Evolutionary conservation across 1,140 invertebrate genomes (phyloP).

Genomic region (Branchinecta lindahli): DNA sequence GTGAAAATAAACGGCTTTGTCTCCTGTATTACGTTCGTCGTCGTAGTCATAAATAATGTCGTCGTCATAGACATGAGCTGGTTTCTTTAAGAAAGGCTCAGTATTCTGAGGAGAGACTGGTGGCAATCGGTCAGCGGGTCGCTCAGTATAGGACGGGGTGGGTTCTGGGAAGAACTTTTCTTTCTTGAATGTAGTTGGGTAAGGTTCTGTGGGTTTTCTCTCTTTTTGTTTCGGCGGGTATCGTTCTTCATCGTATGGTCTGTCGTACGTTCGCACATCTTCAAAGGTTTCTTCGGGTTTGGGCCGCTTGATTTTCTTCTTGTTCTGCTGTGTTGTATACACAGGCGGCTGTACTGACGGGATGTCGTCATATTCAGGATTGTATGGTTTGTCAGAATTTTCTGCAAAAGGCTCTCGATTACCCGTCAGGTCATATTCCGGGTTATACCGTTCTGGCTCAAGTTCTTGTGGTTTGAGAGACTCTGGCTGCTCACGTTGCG

Average conservation of each 20-base stretch:
- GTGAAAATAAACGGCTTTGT: constrained; percentile 17
- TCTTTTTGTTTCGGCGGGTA: background rate
- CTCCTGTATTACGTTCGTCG: constrained; percentile 17
- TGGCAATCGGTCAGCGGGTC: constrained; percentile 8
- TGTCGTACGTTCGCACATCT: background rate
- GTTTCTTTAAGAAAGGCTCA: background rate
- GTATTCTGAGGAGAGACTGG: background rate
- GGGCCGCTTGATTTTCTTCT: background rate
- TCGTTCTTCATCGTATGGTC: constrained; percentile 2
- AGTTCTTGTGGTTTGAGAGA: background rate
- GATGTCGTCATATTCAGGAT: no score
- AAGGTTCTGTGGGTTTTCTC: background rate
- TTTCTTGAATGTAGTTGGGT: background rate
- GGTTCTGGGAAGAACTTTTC: background rate
- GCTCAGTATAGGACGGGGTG: background rate
- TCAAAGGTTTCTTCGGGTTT: background rate
- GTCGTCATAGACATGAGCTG: background rate
- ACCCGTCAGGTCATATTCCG: background rate
- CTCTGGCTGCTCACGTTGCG: background rate
- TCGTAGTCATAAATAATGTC: constrained; percentile 21
- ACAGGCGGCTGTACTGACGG: no score
- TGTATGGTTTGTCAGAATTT: no score
- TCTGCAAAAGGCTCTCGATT: background rate
- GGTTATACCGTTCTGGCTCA: background rate
- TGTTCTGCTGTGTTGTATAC: background rate